Conservation (phyloP, 2,113 vertebrate genomes). For the Amphiprion ocellaris region DNA sequence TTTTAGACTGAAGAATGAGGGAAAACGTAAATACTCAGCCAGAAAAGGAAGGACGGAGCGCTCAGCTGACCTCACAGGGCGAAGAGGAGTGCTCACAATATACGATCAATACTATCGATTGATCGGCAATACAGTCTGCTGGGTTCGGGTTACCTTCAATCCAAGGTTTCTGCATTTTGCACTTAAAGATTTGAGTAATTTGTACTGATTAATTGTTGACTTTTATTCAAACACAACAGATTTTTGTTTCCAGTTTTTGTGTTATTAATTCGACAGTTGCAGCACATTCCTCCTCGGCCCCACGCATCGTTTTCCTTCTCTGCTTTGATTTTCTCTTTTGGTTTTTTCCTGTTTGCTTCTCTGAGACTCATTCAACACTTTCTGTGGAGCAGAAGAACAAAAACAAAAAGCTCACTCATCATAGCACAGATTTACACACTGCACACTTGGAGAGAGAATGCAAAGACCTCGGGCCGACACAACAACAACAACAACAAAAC, state of each 20-base stretch:
- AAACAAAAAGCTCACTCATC: slow-evolving; percentile 48
- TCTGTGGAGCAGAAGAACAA: slow-evolving; percentile 51
- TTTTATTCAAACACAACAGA: no score
- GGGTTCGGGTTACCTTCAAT: no score
- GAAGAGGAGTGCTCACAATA: background rate
- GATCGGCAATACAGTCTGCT: background rate
- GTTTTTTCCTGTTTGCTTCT: slow-evolving; percentile 45
- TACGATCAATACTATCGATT: background rate
- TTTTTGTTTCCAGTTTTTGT: background rate
- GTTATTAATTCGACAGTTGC: background rate
- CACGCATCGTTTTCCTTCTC: background rate
- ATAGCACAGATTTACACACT: slow-evolving; percentile 54
- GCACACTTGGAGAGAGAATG: slow-evolving; percentile 61
- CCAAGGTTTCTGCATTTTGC: no score
- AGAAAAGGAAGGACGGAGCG: slow-evolving; percentile 16
- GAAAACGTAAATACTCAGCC: slow-evolving; percentile 33
- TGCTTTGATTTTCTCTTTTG: slow-evolving; percentile 14
- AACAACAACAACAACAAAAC: background rate
- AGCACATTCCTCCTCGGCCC: slow-evolving; percentile 7
- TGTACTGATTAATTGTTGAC: no score
- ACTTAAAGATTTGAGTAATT: no score
- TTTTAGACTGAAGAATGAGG: slow-evolving; percentile 63
- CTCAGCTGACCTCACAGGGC: slow-evolving; percentile 14
- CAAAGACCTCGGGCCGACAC: slow-evolving; percentile 67
- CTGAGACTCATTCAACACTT: slow-evolving; percentile 40